Evolutionary conservation across 2,113 vertebrate species (phyloP), one percentile per base, ranked within the genome.

Genomic region (Chaetorhynchus papuensis): DNA sequence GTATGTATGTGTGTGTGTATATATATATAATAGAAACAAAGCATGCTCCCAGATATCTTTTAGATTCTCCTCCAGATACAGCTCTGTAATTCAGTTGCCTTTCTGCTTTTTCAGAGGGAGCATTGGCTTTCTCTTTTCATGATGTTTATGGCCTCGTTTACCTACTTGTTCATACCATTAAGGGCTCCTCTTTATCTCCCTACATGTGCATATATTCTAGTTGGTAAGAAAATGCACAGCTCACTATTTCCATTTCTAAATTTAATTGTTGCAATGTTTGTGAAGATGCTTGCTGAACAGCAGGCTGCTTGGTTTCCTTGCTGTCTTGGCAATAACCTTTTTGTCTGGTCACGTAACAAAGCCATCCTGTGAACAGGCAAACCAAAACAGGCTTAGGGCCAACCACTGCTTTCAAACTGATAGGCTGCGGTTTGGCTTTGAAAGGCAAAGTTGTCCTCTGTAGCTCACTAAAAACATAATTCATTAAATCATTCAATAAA

Each of bases 251-350:
- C 42, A 70, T 83, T 84, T 94, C 80, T 90, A 72, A 79, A 89
- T 96, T 50, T 65, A 86, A 41, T 66, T 75, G 27, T 59, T 86
- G 60, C 68, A n/a, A 4, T 2, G 1, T 64, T 85, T 74, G 80
- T 63, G 75, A 78, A 74, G 66, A 82, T 57, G 44, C 45, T 77
- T 59, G 52, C 81, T 91, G 81, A 79, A 60, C 52, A 87, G 50
- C 21, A 57, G 68, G 60, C 64, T 66, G 13, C 57, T 94, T 91
- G 75, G 56, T 92, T 96, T 94, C 75, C 89, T 91, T 69, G 92
- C 82, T 85, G 49, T 83, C 83, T 85, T 13, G 2, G 70, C 20
- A 31, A 70, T 91, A 80, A 84, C 74, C 63, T 89, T 93, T 77
- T 85, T 92, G 68, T 76, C 76, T 76, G 49, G 59, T 93, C 63